A percentile compares a stretch with the other conserved stretches of the same genome.
Conservation (phyloP, 92 coral and sea anemone species). For the Parazoanthus atlanticus region DNA sequence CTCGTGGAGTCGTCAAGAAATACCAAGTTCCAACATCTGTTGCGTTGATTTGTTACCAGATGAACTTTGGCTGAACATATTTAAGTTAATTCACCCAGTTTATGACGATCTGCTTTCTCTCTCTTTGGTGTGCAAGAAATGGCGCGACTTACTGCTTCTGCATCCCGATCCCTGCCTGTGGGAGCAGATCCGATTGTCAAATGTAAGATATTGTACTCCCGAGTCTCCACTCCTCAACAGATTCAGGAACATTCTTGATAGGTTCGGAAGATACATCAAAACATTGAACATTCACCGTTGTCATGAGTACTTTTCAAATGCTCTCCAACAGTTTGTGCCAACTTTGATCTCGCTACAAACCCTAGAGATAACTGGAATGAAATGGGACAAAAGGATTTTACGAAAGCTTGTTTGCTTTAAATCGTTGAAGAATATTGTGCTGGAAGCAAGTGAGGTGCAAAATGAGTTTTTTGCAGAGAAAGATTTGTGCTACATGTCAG, state of each 20-base stretch:
- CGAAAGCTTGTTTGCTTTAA: constrained; percentile 67
- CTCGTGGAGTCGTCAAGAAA: neutral
- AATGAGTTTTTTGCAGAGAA: constrained; percentile 48
- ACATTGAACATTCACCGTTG: constrained; percentile 70
- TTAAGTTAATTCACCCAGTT: constrained; percentile 73
- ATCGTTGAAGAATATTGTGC: constrained; percentile 53
- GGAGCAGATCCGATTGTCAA: constrained; percentile 67
- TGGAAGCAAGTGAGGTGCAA: constrained; percentile 57
- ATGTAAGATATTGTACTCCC: constrained; percentile 64
- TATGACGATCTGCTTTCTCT: constrained; percentile 70
- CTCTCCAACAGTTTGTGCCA: constrained; percentile 44
- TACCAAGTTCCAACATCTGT: constrained; percentile 2
- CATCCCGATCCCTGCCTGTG: constrained; percentile 81
- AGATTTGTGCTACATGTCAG: constrained; percentile 61
- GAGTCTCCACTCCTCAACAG: constrained; percentile 65
- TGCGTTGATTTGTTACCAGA: constrained; percentile 57
- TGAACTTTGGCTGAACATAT: constrained; percentile 78
- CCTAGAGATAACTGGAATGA: constrained; percentile 71
- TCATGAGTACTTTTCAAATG: constrained; percentile 65
- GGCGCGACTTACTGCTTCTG: constrained; percentile 60
- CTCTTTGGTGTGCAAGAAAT: constrained; percentile 72
- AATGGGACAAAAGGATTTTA: constrained; percentile 68
- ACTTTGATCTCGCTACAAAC: constrained; percentile 56
- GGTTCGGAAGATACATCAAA: constrained; percentile 60
- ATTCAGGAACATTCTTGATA: constrained; percentile 53